Evolutionary conservation across 2,113 vertebrate genomes (phyloP).

Genomic region (Caretta caretta): DNA sequence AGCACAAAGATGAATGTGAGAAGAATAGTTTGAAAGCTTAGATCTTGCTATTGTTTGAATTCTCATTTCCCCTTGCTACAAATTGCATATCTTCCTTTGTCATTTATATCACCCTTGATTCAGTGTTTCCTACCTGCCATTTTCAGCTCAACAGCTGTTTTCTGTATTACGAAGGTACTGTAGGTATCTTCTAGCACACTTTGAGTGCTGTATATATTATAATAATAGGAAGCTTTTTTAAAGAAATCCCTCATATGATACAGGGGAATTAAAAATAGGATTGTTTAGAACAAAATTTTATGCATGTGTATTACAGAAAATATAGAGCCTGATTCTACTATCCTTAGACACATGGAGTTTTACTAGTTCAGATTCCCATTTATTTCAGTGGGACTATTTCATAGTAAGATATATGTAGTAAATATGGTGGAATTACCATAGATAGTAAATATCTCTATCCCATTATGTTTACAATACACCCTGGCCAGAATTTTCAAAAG

Average conservation of each 20-base stretch:
- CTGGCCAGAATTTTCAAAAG: background rate
- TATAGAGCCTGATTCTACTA: background rate
- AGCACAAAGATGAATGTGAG: background rate
- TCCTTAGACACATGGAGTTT: background rate
- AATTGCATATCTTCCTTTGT: background rate
- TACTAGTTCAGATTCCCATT: accelerated
- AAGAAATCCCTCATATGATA: background rate
- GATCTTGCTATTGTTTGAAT: background rate
- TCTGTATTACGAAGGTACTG: background rate
- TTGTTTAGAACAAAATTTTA: background rate
- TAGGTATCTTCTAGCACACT: background rate
- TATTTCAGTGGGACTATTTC: background rate
- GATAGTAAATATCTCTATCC: background rate
- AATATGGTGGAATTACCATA: background rate
- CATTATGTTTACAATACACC: background rate
- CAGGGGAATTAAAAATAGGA: background rate
- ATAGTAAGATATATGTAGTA: background rate
- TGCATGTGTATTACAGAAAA: background rate
- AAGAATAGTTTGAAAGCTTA: background rate
- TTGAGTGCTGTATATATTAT: background rate
- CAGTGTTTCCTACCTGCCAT: background rate
- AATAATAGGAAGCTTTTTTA: background rate
- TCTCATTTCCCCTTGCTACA: background rate
- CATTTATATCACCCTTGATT: background rate
- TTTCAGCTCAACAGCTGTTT: background rate